These are phyloP conservation scores for Amblyjoppa fuscipennis DNA, from an alignment of 2,888 invertebrate genomes.

Conservation along the genomic window DNA sequence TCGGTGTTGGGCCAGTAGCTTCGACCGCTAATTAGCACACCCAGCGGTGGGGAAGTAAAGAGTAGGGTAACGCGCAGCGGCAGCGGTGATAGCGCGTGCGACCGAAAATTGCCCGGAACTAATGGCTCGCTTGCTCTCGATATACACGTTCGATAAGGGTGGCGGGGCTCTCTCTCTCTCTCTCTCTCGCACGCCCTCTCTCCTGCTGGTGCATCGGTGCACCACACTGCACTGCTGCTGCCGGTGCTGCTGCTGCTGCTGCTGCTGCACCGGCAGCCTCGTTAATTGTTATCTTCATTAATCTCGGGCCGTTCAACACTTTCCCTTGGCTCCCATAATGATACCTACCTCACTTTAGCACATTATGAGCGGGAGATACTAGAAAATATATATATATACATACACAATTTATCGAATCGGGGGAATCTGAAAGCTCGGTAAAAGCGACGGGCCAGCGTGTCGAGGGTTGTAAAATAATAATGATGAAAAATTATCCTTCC, in stretches of 20 bases:
- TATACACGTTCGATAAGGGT: conserved; percentile 55
- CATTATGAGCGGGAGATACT: conserved; percentile 24
- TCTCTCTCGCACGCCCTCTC: conserved; percentile 19
- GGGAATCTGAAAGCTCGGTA: conserved; percentile 3
- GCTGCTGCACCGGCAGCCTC: conserved; percentile 41
- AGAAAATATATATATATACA: not conserved
- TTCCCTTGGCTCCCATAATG: conserved; percentile 48
- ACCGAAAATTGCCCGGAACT: conserved; percentile 60
- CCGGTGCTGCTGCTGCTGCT: not conserved
- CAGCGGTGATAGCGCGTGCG: conserved; percentile 49
- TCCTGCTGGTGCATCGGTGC: conserved; percentile 27
- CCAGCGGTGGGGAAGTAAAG: conserved; percentile 17
- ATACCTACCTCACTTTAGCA: conserved; percentile 32
- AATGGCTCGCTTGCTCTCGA: conserved; percentile 56
- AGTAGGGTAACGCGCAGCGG: conserved; percentile 4
- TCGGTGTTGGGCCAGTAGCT: conserved; percentile 13
- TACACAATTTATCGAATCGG: conserved; percentile 2
- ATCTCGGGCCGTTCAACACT: conserved; percentile 52
- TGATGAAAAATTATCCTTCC: not conserved
- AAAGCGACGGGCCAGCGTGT: not conserved
- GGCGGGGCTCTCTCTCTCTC: conserved; percentile 7
- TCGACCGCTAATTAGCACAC: conserved; percentile 60
- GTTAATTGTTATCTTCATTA: conserved; percentile 62
- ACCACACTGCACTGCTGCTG: conserved; percentile 30
- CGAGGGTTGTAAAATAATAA: not conserved